Base-by-base conservation (phyloP, 1,140 invertebrate species). In the Orius laevigatus region DNA sequence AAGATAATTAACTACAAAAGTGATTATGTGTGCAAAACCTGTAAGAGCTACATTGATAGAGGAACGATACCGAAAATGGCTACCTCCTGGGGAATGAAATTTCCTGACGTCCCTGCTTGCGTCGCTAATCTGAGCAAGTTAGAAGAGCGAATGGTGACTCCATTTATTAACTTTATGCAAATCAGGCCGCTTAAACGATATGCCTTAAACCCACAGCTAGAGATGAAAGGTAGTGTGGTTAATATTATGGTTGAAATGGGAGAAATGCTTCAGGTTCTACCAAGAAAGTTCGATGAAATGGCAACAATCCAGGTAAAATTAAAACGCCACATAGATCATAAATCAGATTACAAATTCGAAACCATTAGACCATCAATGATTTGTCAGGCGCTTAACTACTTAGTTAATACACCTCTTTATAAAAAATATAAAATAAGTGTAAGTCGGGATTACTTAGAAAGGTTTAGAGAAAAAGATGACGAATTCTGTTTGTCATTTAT, bases 261-360 rank as follows among this genome's bases (percentile, higher is more conserved):
- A 6, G 14, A 6, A 10, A 40, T 40, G 39, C 6, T 14, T 12
- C 10, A 40, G 6, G 39, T 40, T 6, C 39, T 40, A 6, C 39
- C 39, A 6, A 40, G 39, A 14, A 6, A 40, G 39, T 40, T 40
- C 16, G 16, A 40, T 40, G 39, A 40, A 9, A 40, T 40, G 39
- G 6, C 39, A 10, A 40, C 39, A 8, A 40, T 40, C 16, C 39
- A 40, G 16, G 14, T 40, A 6, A 40, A 40, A 14, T 15, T 40
- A 6, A 40, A 40, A 14, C 39, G 39, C 39, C 39, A 40, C 39
- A 6, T 40, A 5, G 39, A 40, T 14, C 39, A 40, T 14, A 8
- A 6, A 9, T 9, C 6, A 8, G 6, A 40, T 40, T 40, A 40
- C 14, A 40, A 9, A 15, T 6, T 14, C 6, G 39, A 40, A 9